Evolutionary conservation across 2,888 invertebrate genomes (phyloP), one percentile per base, ranked within the genome.

Genomic region (Sminthurides aquaticus): DNA sequence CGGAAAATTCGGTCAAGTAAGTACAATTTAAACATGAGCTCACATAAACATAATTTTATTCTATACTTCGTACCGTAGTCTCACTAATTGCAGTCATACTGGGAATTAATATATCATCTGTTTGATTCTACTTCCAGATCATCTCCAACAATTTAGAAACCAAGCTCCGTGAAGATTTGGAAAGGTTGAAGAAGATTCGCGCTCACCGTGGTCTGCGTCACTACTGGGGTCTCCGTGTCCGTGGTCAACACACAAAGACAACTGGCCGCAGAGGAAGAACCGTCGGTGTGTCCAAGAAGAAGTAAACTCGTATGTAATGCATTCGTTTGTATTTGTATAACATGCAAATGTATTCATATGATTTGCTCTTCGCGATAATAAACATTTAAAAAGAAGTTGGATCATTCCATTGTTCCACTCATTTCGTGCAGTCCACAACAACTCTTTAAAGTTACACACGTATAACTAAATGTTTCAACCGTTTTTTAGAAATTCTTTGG

Each of bases 231-330:
- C 90, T 99, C 76, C 89, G 99, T 82, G 98, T 99, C 65, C 88
- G 99, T 80, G 99, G 99, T 84, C 99, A 99, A 81, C 99, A 99
- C 80, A 99, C 99, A 66, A 99, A 99, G 84, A 99, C 99, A 54
- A 99, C 99, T 75, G 99, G 99, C 78, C 89, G 98, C 80, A 89
- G 98, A 83, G 99, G 98, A 82, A 89, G 98, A 82, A 99, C 99
- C 82, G 99, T 99, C 77, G 99, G 99, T 92, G 99, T 99, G 77
- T 97, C 97, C 79, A 99, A 99, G 87, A 99, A 99, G 94, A 99
- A 99, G 90, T 92, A 92, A 88, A 82, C n/a, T 49, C 27, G 20
- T 20, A 20, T 15, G 18, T 5, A 22, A 15, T 29, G 57, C 29
- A 24, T 55, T 55, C 2, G 57, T 20, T 52, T 52, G 52, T 52